Conservation (phyloP, 2,888 invertebrate species). For the Lathronympha strigana region DNA sequence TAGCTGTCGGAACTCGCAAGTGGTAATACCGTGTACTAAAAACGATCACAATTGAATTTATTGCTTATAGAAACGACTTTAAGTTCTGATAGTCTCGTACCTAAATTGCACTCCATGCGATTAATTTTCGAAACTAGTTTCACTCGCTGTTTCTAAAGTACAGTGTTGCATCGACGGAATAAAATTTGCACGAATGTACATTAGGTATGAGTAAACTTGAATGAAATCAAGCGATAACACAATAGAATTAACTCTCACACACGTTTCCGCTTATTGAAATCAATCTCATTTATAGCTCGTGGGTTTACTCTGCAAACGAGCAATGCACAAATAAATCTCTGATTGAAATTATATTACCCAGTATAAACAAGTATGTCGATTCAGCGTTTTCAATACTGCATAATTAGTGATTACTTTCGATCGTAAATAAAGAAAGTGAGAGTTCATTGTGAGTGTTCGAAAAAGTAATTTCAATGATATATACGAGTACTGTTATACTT, state of each 20-base stretch:
- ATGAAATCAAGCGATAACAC: conserved; percentile 30
- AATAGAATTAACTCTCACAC: conserved; percentile 34
- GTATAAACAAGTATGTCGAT: background rate
- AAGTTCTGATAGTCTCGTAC: conserved; percentile 4
- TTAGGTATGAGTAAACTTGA: conserved; percentile 20
- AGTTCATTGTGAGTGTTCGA: conserved; percentile 19
- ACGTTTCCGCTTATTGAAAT: conserved; percentile 25
- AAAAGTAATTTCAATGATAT: conserved; percentile 20
- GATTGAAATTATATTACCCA: background rate
- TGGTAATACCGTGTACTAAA: conserved; percentile 3
- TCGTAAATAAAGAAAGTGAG: conserved; percentile 34
- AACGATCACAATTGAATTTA: background rate
- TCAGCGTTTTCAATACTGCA: conserved; percentile 7
- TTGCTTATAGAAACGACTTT: background rate
- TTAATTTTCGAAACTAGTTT: conserved; percentile 36
- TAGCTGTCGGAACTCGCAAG: conserved; percentile 12
- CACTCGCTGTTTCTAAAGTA: conserved; percentile 32
- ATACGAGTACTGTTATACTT: conserved; percentile 23
- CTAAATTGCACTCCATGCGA: conserved; percentile 27
- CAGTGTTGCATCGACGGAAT: conserved; percentile 25
- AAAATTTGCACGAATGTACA: conserved; percentile 30
- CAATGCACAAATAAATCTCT: conserved; percentile 15
- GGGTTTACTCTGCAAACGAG: conserved; percentile 8
- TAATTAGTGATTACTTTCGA: conserved; percentile 20
- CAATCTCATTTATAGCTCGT: conserved; percentile 18